Base-by-base conservation (phyloP, 2,113 vertebrate species). In the Genyomyrus donnyi region DNA sequence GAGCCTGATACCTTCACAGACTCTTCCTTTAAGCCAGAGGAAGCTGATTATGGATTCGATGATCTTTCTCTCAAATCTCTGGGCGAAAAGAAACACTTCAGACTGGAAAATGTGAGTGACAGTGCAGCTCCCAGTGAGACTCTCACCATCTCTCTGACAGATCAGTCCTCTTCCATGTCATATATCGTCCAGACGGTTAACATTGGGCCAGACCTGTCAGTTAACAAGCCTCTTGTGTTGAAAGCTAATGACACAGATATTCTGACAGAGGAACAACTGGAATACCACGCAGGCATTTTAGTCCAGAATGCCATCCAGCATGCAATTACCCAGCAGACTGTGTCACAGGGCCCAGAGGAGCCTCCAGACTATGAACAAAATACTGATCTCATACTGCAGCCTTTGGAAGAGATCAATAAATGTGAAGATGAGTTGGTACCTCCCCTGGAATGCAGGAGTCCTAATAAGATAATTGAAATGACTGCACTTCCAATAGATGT, bases 41-140 rank as follows among this genome's bases (percentile, higher is more conserved):
- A 99, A 93, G 96, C 97, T 0, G 98, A 99, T 94, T 99, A 98
- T 0, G 98, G 98, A 77, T 93, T 99, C 92, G 98, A 99, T 90
- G 98, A 98, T 66, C 88, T 98, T 88, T 99, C 98, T 0, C 94
- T 99, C 88, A 96, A 97, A 91, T 99, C 98, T 90, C 98, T 99
- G 95, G 98, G 99, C 91, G 99, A 97, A 45, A 93, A 97, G 92
- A 97, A 97, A 93, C 97, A 97, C 89, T 98, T 98, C 85, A 98
- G 98, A 93, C 96, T 98, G 97, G 98, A 99, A 93, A 99, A 97
- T 85, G 93, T 99, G 87, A 99, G 98, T 0, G 98, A 99, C 93
- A 98, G 97, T 0, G 98, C 97, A 24, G 97, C 97, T n/a, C 97
- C 96, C 66, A 97, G 97, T 87, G 97, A 97, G 91, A 97, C 96